Conservation (phyloP, 1,140 invertebrate species). For the Neodiprion fabricii region DNA sequence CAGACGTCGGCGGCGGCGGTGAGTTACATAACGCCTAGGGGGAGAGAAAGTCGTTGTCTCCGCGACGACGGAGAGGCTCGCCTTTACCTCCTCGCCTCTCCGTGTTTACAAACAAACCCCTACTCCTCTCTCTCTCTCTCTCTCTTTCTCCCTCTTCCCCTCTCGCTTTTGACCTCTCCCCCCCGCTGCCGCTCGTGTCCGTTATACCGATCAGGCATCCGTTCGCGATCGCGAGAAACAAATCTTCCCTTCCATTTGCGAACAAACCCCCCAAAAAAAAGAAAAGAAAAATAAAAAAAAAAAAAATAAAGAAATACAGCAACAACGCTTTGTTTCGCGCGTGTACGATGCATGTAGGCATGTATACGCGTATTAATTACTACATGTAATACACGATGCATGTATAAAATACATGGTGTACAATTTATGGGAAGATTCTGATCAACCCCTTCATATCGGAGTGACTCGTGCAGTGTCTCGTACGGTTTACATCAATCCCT, state of each 20-base stretch:
- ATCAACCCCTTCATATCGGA: too few species aligned
- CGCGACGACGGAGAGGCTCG: constrained; percentile 15
- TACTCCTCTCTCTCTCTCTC: neutral
- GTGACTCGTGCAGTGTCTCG: too few species aligned
- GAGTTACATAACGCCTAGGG: constrained; percentile 33
- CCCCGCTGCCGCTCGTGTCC: neutral
- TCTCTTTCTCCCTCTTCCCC: constrained; percentile 17
- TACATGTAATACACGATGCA: too few species aligned
- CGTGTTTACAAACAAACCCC: constrained; percentile 8
- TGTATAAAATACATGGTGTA: too few species aligned
- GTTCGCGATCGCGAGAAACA: neutral
- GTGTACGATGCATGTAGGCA: too few species aligned
- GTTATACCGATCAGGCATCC: neutral
- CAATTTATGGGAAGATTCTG: too few species aligned
- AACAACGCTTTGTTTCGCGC: neutral
- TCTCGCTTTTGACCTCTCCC: constrained; percentile 7
- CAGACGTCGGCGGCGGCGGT: constrained; percentile 30
- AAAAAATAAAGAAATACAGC: neutral
- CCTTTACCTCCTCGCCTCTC: constrained; percentile 11
- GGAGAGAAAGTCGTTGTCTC: constrained; percentile 39
- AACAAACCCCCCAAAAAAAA: neutral
- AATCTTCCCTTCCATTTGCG: neutral
- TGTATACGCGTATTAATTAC: too few species aligned
- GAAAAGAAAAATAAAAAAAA: neutral
- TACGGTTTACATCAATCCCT: too few species aligned